These are phyloP conservation scores for Columba livia DNA, from an alignment of 2,113 vertebrate species.

Conservation along the genomic window DNA sequence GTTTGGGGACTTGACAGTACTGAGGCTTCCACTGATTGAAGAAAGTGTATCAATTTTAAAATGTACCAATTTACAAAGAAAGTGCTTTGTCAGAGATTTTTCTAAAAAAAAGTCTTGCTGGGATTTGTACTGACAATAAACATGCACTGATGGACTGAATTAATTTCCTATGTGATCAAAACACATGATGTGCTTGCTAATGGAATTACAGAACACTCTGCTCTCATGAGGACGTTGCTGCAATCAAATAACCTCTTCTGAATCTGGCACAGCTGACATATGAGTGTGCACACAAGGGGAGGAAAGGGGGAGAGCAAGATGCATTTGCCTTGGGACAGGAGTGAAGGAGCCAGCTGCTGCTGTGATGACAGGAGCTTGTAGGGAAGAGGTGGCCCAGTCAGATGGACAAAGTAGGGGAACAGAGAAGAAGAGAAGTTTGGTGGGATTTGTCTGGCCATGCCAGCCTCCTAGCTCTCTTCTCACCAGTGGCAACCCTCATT, in stretches of 20 bases:
- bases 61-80: not conserved
- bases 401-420: not conserved
- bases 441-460: not conserved
- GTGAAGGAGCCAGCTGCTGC: not conserved
- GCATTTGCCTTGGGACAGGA: not conserved
- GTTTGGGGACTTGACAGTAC: not conserved
- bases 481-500: not conserved
- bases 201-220: conserved; percentile 17
- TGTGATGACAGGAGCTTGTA: accelerated
- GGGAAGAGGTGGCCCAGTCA: not conserved
- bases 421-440: not conserved
- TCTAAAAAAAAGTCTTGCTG: not conserved
- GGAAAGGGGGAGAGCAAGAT: not conserved
- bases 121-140: conserved; percentile 24
- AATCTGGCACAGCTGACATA: not conserved
- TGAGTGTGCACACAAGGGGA: not conserved
- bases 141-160: not conserved
- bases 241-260: not conserved
- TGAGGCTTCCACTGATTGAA: not conserved
- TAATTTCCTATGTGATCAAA: conserved; percentile 45
- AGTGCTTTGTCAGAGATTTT: not conserved
- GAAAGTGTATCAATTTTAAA: not conserved
- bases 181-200: conserved; percentile 34
- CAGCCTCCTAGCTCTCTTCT: not conserved
- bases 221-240: not conserved